Conservation (phyloP, 2,113 vertebrate species). For the Takifugu flavidus region DNA sequence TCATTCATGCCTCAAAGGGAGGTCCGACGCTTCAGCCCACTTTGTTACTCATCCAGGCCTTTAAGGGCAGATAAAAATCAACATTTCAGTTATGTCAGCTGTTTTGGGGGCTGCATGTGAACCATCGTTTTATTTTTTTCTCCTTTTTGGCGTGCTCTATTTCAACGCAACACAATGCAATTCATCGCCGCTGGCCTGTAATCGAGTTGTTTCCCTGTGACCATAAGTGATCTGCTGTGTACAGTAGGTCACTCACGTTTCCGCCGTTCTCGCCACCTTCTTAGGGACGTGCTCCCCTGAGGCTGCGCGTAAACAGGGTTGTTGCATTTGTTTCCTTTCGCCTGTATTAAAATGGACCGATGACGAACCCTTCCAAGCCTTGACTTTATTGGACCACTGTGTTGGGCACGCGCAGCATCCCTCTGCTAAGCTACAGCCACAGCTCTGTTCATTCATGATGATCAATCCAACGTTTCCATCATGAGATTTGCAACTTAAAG, state of each 20-base stretch:
- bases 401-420: constrained; percentile 1
- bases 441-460: constrained; percentile 6
- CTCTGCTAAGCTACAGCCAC: constrained; percentile 21
- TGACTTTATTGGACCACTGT: constrained; percentile 57
- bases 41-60: constrained; percentile 57
- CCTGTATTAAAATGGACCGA: constrained; percentile 79
- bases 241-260: constrained; percentile 67
- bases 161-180: constrained; percentile 46
- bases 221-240: constrained; percentile 75
- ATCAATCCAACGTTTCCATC: constrained; percentile 61
- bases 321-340: constrained; percentile 80
- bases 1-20: constrained; percentile 50
- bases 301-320: constrained; percentile 75
- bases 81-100: constrained; percentile 60
- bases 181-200: constrained; percentile 65
- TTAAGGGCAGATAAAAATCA: constrained; percentile 46
- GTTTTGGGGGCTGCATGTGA: constrained; percentile 77
- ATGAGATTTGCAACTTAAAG: constrained; percentile 69
- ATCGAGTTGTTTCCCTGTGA: constrained; percentile 71
- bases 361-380: constrained; percentile 65
- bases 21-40: constrained; percentile 38
- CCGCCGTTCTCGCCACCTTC: constrained; percentile 65
- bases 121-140: constrained; percentile 64
- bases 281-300: constrained; percentile 58
- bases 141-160: constrained; percentile 59